Percentiles rank a stretch among this genome's conserved stretches.
Conservation (phyloP, 2,797 vertebrate species). For the Scarus forsteni region DNA sequence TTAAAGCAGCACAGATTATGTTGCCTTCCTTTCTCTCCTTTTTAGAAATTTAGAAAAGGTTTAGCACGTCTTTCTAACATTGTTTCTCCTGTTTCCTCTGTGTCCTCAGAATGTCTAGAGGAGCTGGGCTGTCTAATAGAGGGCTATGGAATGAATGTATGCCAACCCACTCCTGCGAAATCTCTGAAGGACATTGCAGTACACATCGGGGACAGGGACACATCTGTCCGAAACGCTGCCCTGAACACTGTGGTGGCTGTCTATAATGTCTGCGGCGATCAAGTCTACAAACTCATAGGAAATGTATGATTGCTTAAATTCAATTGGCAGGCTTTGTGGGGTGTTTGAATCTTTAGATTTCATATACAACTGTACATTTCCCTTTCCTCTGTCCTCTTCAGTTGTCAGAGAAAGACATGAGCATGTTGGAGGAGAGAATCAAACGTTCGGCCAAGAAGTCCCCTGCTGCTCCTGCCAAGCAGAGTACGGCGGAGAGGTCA, state of each 20-base stretch:
- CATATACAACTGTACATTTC: background rate
- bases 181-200: conserved; percentile 95
- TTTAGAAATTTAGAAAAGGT: too few relatives aligned
- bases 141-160: conserved; percentile 91
- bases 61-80: background rate
- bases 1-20: too few relatives aligned
- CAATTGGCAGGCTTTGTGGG: background rate
- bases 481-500: conserved; percentile 81
- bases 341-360: background rate
- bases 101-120: conserved; percentile 84
- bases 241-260: conserved; percentile 96
- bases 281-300: conserved; percentile 98
- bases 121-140: conserved; percentile 85
- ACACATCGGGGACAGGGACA: conserved; percentile 97
- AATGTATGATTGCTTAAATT: conserved; percentile 85
- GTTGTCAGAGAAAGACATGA: conserved; percentile 99
- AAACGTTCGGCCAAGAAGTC: conserved; percentile 97
- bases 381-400: conserved; percentile 48
- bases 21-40: too few relatives aligned
- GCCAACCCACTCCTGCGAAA: conserved; percentile 95
- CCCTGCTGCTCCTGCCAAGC: conserved; percentile 85
- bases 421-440: conserved; percentile 98
- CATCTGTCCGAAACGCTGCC: conserved; percentile 94
- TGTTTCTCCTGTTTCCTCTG: conserved; percentile 5
- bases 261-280: conserved; percentile 96